These are phyloP conservation scores for Rhizomys pruinosus DNA, from an alignment of 2,113 vertebrate species.

Conservation along the genomic window DNA sequence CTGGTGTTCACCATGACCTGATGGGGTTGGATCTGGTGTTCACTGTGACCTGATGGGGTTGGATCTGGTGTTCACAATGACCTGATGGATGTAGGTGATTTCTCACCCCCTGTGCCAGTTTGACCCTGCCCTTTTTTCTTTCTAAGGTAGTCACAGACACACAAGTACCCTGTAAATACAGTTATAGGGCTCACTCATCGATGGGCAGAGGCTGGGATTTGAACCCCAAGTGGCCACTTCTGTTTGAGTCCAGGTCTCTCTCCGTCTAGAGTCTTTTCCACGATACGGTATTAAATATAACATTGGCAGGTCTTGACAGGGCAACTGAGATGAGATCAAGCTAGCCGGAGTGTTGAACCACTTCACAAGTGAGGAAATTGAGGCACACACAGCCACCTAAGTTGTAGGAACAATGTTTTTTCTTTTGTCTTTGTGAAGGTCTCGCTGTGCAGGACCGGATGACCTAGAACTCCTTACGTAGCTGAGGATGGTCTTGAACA, in stretches of 20 bases:
- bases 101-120: neutral
- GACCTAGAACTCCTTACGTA: too few relatives aligned
- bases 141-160: neutral
- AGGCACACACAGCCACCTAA: neutral
- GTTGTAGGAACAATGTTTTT: neutral
- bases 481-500: neutral
- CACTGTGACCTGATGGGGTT: too few relatives aligned
- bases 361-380: neutral
- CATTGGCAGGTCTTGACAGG: neutral
- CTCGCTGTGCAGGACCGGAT: neutral
- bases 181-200: neutral
- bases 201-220: too few relatives aligned
- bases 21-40: too few relatives aligned
- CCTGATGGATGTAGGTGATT: neutral
- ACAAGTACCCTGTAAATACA: neutral
- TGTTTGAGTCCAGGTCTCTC: neutral
- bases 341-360: too few relatives aligned
- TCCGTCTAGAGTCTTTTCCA: neutral
- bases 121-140: neutral
- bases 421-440: neutral
- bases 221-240: neutral
- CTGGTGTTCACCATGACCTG: too few relatives aligned
- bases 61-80: too few relatives aligned
- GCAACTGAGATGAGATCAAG: too few relatives aligned
- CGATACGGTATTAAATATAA: fast-evolving